Evolutionary conservation across 2,888 invertebrate species (phyloP).

Genomic region (Ligdia adustata): DNA sequence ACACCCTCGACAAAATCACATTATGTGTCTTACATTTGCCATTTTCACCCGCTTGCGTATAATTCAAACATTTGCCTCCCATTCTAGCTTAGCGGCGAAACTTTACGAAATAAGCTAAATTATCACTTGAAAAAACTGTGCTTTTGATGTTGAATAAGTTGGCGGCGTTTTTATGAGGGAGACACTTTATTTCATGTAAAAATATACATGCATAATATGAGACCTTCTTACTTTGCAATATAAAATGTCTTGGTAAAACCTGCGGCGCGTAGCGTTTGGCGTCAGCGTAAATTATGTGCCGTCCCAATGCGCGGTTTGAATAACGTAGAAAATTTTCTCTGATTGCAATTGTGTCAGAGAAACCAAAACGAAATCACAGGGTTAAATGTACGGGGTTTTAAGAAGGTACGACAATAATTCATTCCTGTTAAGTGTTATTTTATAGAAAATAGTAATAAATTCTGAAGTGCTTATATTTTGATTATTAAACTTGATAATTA

Average conservation of each 20-base stretch:
- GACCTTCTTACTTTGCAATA: not conserved
- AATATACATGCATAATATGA: not conserved
- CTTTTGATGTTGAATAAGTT: constrained; percentile 11
- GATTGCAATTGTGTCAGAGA: too few relatives aligned
- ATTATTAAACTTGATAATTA: too few relatives aligned
- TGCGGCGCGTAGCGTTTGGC: not conserved
- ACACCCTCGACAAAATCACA: constrained; percentile 54
- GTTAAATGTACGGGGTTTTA: too few relatives aligned
- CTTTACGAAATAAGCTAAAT: constrained; percentile 39
- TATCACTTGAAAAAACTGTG: constrained; percentile 27
- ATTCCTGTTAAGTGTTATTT: too few relatives aligned
- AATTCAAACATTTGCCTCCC: constrained; percentile 60
- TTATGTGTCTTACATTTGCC: constrained; percentile 58
- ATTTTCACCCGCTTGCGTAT: constrained; percentile 60
- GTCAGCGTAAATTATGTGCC: not conserved
- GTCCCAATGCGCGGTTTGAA: not conserved
- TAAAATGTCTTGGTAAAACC: not conserved
- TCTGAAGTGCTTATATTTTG: too few relatives aligned
- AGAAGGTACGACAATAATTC: too few relatives aligned
- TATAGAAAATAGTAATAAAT: too few relatives aligned
- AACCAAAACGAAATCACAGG: too few relatives aligned
- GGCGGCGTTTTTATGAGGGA: not conserved
- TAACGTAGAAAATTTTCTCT: too few relatives aligned
- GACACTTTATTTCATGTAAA: constrained; percentile 4
- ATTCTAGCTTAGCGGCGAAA: constrained; percentile 44